These are phyloP conservation scores for Formicarius rufipectus DNA, from an alignment of 2,113 vertebrate genomes.

Conservation along the genomic window DNA sequence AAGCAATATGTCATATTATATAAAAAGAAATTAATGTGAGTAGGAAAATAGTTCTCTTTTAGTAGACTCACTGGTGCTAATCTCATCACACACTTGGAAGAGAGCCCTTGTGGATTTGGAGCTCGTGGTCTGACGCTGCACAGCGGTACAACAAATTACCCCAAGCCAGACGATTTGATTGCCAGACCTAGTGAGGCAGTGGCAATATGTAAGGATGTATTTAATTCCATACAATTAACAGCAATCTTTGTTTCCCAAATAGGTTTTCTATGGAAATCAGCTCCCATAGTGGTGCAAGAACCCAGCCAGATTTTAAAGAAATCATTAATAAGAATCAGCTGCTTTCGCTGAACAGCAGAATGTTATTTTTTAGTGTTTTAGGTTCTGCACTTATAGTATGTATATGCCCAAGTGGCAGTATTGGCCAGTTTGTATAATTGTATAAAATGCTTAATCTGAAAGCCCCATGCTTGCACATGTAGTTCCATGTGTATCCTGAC, in stretches of 20 bases:
- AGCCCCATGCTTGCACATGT: rapidly evolving
- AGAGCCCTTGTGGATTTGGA: not conserved
- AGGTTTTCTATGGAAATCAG: not conserved
- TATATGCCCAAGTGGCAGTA: not conserved
- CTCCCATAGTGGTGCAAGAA: not conserved
- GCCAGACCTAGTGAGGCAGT: not conserved
- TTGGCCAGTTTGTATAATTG: not conserved
- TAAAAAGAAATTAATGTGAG: not conserved
- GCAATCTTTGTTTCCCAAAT: not conserved
- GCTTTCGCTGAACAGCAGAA: not conserved
- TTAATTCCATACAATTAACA: not conserved
- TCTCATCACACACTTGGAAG: not conserved
- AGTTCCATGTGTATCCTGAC: not conserved
- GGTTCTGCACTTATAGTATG: not conserved
- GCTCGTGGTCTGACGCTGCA: not conserved
- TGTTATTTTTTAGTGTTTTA: not conserved
- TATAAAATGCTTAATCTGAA: not conserved
- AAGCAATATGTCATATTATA: not conserved
- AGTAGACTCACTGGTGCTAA: not conserved
- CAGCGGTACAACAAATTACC: not conserved
- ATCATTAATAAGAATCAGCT: not conserved
- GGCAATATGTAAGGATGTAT: not conserved
- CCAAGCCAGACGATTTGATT: not conserved
- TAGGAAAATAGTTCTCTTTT: not conserved
- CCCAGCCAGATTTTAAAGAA: not conserved